Percentiles rank a stretch among this genome's conserved stretches.
These are phyloP conservation scores for Mionectes olivaceus DNA, from an alignment of 2,797 vertebrate genomes.

Conservation along the genomic window DNA sequence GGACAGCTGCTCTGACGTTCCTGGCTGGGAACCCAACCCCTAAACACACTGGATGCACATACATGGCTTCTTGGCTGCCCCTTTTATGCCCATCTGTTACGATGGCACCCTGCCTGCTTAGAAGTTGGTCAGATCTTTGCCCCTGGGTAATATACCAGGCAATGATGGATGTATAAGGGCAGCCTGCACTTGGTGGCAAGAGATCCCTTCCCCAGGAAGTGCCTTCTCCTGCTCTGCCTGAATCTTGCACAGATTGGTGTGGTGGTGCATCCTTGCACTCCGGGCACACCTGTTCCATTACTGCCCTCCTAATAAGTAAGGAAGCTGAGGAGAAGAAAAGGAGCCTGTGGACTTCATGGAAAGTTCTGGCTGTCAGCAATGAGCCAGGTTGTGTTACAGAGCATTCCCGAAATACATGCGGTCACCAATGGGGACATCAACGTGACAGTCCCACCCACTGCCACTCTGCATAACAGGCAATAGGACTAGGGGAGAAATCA, in stretches of 20 bases:
- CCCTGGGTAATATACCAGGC: conserved; percentile 51
- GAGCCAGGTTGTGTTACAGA: conserved; percentile 65
- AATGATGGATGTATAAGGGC: conserved; percentile 24
- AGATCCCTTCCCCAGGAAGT: conserved; percentile 26
- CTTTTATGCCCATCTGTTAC: conserved; percentile 72
- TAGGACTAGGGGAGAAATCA: conserved; percentile 58
- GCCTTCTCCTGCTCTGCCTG: background rate
- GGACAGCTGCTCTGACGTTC: conserved; percentile 73
- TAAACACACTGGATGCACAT: conserved; percentile 70
- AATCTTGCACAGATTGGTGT: background rate
- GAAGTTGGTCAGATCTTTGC: conserved; percentile 65
- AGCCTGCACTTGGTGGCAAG: background rate
- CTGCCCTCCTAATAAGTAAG: background rate
- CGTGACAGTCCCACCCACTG: conserved; percentile 55
- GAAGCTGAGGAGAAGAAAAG: conserved; percentile 29
- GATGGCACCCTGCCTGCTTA: conserved; percentile 73
- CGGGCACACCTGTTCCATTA: background rate
- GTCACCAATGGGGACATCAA: conserved; percentile 44
- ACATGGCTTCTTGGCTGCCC: conserved; percentile 71
- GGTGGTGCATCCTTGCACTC: background rate
- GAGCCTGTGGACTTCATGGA: conserved; percentile 34
- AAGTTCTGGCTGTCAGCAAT: conserved; percentile 66
- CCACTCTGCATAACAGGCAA: conserved; percentile 5
- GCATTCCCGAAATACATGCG: conserved; percentile 58
- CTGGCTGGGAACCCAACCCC: conserved; percentile 68